phyloP scores from a whole-genome alignment of 2,888 invertebrate genomes.

The Oscheius sp. region DNA sequence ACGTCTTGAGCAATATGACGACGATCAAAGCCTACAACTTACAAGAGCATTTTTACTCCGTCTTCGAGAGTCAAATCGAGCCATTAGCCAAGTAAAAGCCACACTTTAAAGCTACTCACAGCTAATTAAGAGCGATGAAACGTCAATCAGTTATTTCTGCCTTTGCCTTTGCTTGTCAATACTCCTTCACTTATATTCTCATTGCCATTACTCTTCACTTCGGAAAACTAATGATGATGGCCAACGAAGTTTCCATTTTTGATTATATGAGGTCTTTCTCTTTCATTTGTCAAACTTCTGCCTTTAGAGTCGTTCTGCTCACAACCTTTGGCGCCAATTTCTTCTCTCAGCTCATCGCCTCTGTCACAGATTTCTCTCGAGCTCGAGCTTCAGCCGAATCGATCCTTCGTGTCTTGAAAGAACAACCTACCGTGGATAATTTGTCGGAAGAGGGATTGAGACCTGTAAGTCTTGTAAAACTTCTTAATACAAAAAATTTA shows the following conservation, averaged over 20 bases:
- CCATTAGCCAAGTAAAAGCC: constrained; percentile 60
- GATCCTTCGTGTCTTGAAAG: constrained; percentile 61
- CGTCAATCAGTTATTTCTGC: constrained; percentile 62
- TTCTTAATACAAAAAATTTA: constrained; percentile 12
- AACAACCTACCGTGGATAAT: constrained; percentile 64
- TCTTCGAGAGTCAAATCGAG: constrained; percentile 60
- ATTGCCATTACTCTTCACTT: constrained; percentile 64
- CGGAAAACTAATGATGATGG: constrained; percentile 63
- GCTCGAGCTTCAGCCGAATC: constrained; percentile 62
- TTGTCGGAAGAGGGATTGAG: constrained; percentile 65
- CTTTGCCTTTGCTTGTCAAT: constrained; percentile 67
- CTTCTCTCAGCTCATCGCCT: constrained; percentile 66
- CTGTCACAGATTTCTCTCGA: constrained; percentile 42
- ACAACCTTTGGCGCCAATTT: constrained; percentile 69
- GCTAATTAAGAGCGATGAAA: constrained; percentile 63
- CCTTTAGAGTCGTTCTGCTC: constrained; percentile 67
- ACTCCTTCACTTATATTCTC: constrained; percentile 65
- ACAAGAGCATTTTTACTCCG: constrained; percentile 62
- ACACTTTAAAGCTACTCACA: neutral
- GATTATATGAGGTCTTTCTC: constrained; percentile 63
- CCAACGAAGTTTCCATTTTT: constrained; percentile 64
- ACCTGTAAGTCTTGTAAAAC: constrained; percentile 59
- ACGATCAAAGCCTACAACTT: constrained; percentile 68
- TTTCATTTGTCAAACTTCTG: too few species aligned
- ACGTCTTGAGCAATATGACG: constrained; percentile 66